Base-by-base conservation (phyloP, 2,888 invertebrate species). In the Cynaeus angustus region DNA sequence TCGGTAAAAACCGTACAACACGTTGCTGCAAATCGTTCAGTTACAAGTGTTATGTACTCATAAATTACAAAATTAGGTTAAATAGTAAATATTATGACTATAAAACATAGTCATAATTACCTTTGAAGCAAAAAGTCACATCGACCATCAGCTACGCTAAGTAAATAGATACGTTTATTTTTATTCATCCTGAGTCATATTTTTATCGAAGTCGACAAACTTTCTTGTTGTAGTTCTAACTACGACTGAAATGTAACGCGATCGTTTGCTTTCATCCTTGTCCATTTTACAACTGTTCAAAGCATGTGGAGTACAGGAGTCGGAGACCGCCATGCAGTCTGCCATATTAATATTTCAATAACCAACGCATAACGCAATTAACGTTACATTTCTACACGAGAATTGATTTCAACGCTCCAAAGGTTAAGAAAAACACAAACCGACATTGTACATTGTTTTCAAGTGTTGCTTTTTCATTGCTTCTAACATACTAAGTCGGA, bases 21-120 rank as follows among this genome's bases (percentile, higher is more conserved):
- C 48, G 48, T 50, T 50, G 48, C 28, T 50, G 28, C 48, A 26
- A 50, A 50, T 28, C 16, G 48, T 50, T 50, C 21, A 50, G 26
- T 21, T 28, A 26, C 48, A 50, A 50, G 48, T 50, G 48, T 50
- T 50, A 50, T 50, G 21, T 41, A 53, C 52, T 43, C 64, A 30
- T 64, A 64, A 64, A 64, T 64, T 13, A 16, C 55, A 53, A 65
- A 65, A 65, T 53, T 45, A 55, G 65, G 55, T 45, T 65, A 46
- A 55, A 65, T 55, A 65, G 65, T 65, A 55, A 65, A 65, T 65
- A 65, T 65, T 65, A 55, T 55, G 65, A 55, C 53, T 5, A 55
- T 65, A 65, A 65, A 65, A 45, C 55, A 43, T 21, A 14, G 61
- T 33, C 46, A 48, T 61, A 61, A 61, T 16, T 61, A 48, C 61